Evolutionary conservation across 2,113 vertebrate species (phyloP).

Genomic region (Ia io): DNA sequence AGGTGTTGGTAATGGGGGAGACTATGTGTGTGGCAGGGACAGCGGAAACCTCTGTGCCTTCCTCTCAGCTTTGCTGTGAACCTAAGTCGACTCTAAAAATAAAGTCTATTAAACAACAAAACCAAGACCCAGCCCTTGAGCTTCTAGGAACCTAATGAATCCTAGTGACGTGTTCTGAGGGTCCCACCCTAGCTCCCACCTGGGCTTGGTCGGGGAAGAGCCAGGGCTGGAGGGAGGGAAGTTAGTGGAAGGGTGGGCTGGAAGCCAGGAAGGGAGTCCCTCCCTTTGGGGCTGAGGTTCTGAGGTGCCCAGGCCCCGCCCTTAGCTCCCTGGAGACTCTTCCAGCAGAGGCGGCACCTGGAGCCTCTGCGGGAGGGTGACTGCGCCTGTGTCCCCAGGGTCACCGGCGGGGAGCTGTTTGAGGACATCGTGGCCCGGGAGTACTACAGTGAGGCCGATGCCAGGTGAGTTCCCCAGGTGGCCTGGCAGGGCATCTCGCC

Average conservation of each 20-base stretch:
- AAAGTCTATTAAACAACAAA: neutral
- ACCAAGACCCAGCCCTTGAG: neutral
- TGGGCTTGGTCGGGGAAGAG: neutral
- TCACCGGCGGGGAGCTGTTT: conserved; percentile 87
- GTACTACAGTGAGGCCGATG: conserved; percentile 88
- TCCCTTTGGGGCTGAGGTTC: neutral
- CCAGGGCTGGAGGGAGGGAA: too few species aligned
- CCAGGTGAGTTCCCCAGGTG: conserved; percentile 81
- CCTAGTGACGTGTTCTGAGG: neutral
- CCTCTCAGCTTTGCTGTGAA: neutral
- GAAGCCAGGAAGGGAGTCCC: neutral
- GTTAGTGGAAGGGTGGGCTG: neutral
- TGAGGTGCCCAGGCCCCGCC: neutral
- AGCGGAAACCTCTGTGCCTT: neutral
- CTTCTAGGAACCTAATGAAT: neutral
- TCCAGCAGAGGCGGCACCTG: neutral
- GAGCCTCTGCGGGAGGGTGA: neutral
- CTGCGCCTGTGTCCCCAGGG: conserved; percentile 68
- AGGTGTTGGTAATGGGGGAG: neutral
- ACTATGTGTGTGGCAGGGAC: neutral
- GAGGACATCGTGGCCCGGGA: conserved; percentile 90
- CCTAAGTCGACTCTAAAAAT: neutral
- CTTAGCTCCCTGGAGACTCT: neutral
- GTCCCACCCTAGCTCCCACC: neutral
- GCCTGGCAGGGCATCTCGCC: neutral